Percentiles rank a stretch among this genome's conserved stretches.
phyloP scores from a whole-genome alignment of 1,140 invertebrate genomes.

The Mactra quadrangularis region DNA sequence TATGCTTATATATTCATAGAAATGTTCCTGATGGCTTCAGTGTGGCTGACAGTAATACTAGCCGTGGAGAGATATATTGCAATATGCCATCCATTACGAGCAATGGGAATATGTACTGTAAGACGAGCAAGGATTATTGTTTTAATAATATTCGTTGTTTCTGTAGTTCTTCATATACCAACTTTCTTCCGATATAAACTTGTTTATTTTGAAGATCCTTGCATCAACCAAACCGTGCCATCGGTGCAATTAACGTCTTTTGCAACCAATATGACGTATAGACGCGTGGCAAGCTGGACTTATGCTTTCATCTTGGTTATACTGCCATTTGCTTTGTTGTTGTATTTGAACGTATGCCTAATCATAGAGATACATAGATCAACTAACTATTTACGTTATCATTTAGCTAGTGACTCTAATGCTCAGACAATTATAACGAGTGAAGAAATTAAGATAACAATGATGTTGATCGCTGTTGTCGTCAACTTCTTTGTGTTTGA shows the following conservation, averaged over 20 bases:
- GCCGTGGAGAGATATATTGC: constrained; percentile 91
- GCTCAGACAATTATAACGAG: constrained; percentile 84
- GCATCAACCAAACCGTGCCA: constrained; percentile 24
- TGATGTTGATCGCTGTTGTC: constrained; percentile 90
- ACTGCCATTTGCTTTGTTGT: constrained; percentile 88
- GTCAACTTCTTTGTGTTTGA: constrained; percentile 90
- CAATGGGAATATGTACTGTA: constrained; percentile 88
- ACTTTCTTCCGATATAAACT: constrained; percentile 73
- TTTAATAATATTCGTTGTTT: constrained; percentile 86
- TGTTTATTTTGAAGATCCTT: background rate
- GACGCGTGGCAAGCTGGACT: constrained; percentile 87
- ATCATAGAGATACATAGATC: constrained; percentile 87
- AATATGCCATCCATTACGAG: constrained; percentile 88
- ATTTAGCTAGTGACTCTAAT: constrained; percentile 72
- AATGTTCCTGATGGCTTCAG: constrained; percentile 85
- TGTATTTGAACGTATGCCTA: constrained; percentile 89
- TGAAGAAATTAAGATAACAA: constrained; percentile 88
- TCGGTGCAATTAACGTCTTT: constrained; percentile 56
- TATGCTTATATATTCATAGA: constrained; percentile 71
- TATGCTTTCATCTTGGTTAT: constrained; percentile 86
- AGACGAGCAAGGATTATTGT: constrained; percentile 86
- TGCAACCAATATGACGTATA: constrained; percentile 85
- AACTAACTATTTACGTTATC: constrained; percentile 79
- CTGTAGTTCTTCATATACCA: constrained; percentile 85
- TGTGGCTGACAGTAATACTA: constrained; percentile 90